These are phyloP conservation scores for Gortyna flavago DNA, from an alignment of 2,888 invertebrate genomes.

Conservation along the genomic window DNA sequence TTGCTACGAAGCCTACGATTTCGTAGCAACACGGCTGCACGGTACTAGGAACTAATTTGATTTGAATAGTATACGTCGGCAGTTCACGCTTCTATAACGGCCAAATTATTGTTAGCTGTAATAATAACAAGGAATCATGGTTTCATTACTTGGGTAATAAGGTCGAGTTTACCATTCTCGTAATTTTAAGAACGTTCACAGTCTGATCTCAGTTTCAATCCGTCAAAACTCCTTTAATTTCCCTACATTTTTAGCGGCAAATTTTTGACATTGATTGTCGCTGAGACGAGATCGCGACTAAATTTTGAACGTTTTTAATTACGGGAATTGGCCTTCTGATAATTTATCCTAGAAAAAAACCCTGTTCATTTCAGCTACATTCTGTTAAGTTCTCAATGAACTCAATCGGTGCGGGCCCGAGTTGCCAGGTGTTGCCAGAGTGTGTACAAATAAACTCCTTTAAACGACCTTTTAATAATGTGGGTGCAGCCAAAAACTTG, in stretches of 20 bases:
- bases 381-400: constrained; percentile 4
- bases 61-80: neutral
- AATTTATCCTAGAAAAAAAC: neutral
- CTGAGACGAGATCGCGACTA: neutral
- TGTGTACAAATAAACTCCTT: constrained; percentile 50
- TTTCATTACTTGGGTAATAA: neutral
- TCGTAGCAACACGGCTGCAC: neutral
- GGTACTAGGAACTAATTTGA: neutral
- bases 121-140: neutral
- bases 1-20: neutral
- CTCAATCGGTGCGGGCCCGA: constrained; percentile 24
- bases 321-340: neutral
- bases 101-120: neutral
- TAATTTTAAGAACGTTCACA: neutral
- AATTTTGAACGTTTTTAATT: neutral
- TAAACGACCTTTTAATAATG: constrained; percentile 65
- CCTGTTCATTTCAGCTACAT: neutral
- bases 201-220: no score
- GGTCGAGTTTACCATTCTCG: neutral
- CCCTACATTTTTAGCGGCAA: neutral
- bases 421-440: constrained; percentile 47
- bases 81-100: neutral
- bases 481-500: constrained; percentile 59
- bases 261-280: neutral
- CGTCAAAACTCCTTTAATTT: neutral